phyloP scores from a whole-genome alignment of 2,113 vertebrate species.

The Cisticola juncidis region DNA sequence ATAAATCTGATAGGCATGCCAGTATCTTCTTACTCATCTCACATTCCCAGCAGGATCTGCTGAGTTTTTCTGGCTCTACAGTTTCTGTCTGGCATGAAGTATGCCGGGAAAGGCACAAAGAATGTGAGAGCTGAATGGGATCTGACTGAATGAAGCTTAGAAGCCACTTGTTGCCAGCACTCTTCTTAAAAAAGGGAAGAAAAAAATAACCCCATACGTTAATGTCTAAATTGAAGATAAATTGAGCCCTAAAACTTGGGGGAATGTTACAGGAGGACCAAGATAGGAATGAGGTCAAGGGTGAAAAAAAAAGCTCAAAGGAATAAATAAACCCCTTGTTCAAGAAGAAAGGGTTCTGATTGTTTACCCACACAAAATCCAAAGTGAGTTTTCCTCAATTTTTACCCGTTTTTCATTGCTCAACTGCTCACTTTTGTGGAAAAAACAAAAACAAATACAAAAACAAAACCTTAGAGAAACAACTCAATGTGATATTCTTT shows the following conservation, averaged over 20 bases:
- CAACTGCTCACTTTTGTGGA: neutral
- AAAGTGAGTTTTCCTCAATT: neutral
- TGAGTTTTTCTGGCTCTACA: neutral
- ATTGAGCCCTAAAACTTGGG: neutral
- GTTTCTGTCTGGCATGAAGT: neutral
- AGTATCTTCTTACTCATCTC: slow-evolving; percentile 26
- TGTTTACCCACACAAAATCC: neutral
- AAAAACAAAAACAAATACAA: neutral
- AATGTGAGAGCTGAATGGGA: neutral
- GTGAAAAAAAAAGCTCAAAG: neutral
- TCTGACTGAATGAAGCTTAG: neutral
- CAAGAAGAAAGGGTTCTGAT: neutral
- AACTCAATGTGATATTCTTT: neutral
- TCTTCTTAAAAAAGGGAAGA: neutral
- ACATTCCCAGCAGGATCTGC: neutral
- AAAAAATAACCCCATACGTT: neutral
- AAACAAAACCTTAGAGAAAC: neutral
- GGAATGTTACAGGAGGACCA: neutral
- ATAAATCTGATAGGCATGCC: neutral
- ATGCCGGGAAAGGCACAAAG: neutral
- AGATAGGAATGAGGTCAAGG: neutral
- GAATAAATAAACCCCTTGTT: neutral
- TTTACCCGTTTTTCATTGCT: neutral
- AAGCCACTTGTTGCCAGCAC: neutral
- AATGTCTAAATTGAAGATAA: neutral